phyloP scores from a whole-genome alignment of 2,797 vertebrate genomes.

The Karalla daura region DNA sequence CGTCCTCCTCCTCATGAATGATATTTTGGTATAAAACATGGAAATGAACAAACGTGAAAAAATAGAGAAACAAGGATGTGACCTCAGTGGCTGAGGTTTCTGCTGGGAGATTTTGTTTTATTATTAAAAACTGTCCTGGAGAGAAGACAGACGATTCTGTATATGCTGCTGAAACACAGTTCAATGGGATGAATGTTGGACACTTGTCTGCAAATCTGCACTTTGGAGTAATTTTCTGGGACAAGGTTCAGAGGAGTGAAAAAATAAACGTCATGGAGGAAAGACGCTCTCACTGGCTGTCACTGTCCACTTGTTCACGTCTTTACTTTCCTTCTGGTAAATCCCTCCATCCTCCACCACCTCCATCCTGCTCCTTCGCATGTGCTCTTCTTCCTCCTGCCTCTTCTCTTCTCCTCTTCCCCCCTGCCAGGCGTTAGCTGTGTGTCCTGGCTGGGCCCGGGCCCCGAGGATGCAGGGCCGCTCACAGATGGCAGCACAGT shows the following conservation, averaged over 20 bases:
- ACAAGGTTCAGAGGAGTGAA: background rate
- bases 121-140: background rate
- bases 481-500: slow-evolving; percentile 84
- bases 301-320: too few relatives aligned
- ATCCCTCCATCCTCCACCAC: slow-evolving; percentile 13
- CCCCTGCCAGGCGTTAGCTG: slow-evolving; percentile 43
- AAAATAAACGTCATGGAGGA: slow-evolving; percentile 4
- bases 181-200: background rate
- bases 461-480: slow-evolving; percentile 66
- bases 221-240: background rate
- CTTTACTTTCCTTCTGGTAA: slow-evolving; percentile 5
- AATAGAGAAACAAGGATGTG: slow-evolving; percentile 24
- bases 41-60: slow-evolving; percentile 21
- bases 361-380: slow-evolving; percentile 21
- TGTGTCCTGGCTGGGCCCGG: slow-evolving; percentile 58
- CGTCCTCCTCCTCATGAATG: slow-evolving; percentile 10
- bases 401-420: slow-evolving; percentile 28
- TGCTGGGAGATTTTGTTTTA: slow-evolving; percentile 4
- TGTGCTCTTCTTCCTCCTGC: slow-evolving; percentile 17
- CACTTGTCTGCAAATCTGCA: background rate
- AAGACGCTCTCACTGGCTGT: too few relatives aligned
- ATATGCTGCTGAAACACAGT: background rate
- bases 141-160: slow-evolving; percentile 5
- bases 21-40: slow-evolving; percentile 17
- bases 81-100: slow-evolving; percentile 19